Base-by-base conservation (phyloP, 1,140 invertebrate species). In the Drosophila nigromelanica region DNA sequence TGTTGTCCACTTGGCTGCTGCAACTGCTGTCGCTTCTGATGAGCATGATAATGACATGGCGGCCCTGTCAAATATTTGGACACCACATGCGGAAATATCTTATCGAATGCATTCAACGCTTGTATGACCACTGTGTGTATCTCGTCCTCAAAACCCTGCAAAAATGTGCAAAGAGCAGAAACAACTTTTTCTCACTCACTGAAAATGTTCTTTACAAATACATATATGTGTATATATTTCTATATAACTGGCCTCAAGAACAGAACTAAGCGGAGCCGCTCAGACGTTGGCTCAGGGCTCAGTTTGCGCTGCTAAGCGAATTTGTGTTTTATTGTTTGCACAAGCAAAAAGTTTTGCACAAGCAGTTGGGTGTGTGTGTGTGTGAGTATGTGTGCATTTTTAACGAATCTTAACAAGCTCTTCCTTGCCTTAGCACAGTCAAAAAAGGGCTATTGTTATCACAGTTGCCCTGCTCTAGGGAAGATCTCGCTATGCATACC, bases 71-170 rank as follows among this genome's bases (percentile, higher is more conserved):
- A 91, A 91, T 92, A 90, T 89, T 90, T 89, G 78, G 76, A 89
- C 79, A 91, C 78, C 77, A 92, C 89, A 85, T 90, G 78, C 67
- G 90, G 85, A 90, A 92, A 91, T 89, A 91, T 90, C 80, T 91
- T 92, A 90, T 92, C 91, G 76, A 91, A 89, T 76, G 89, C 83
- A 82, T 86, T 91, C 76, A 92, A 80, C 61, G 91, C 89, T 75
- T 92, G 91, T 87, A 92, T 92, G 74, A 91, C 85, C 80, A 92
- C 91, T 73, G 91, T 92, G 70, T 92, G 91, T 70, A 91, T 92
- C 76, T 95, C 94, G 85, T 95, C 94, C 77, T 94, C 91, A 58
- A 96, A 89, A 55, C 94, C 94, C 95, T 95, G 80, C 54, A 89
- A 35, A 27, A 89, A 63, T 70, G 73, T 47, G 54, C 21, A 72